Conservation (phyloP, 2,888 invertebrate species). For the Tinea trinotella region DNA sequence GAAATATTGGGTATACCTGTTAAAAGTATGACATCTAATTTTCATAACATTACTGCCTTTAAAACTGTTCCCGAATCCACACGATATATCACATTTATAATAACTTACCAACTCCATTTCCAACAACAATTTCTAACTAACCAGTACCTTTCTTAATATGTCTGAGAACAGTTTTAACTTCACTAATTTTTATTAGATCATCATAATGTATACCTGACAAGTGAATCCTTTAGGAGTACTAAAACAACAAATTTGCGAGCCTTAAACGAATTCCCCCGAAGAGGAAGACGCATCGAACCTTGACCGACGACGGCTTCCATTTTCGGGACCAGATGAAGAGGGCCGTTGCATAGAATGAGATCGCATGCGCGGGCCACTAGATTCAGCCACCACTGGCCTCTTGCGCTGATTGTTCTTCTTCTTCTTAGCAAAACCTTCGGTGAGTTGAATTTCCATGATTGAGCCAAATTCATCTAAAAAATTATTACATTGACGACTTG, state of each 20-base stretch:
- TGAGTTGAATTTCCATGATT: slow-evolving; percentile 52
- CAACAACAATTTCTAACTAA: not conserved
- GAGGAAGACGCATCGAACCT: slow-evolving; percentile 56
- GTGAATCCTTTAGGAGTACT: not conserved
- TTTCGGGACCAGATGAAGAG: slow-evolving; percentile 50
- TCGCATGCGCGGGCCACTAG: slow-evolving; percentile 55
- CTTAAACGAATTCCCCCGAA: slow-evolving; percentile 52
- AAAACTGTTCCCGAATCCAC: not conserved
- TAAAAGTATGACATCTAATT: not conserved
- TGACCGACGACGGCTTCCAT: slow-evolving; percentile 54
- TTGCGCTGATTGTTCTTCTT: slow-evolving; percentile 48
- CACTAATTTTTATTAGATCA: not conserved
- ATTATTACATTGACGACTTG: not conserved
- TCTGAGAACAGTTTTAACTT: not conserved
- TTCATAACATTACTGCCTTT: not conserved
- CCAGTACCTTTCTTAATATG: not conserved
- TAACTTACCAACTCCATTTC: not conserved
- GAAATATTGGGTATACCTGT: not conserved
- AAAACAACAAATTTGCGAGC: not conserved
- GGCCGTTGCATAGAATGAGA: slow-evolving; percentile 61
- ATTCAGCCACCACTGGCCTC: slow-evolving; percentile 54
- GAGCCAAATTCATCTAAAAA: slow-evolving; percentile 53
- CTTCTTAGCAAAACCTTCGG: slow-evolving; percentile 59
- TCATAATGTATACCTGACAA: not conserved
- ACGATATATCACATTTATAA: not conserved